Base-by-base conservation (phyloP, 2,113 vertebrate species). In the Galemys pyrenaicus region DNA sequence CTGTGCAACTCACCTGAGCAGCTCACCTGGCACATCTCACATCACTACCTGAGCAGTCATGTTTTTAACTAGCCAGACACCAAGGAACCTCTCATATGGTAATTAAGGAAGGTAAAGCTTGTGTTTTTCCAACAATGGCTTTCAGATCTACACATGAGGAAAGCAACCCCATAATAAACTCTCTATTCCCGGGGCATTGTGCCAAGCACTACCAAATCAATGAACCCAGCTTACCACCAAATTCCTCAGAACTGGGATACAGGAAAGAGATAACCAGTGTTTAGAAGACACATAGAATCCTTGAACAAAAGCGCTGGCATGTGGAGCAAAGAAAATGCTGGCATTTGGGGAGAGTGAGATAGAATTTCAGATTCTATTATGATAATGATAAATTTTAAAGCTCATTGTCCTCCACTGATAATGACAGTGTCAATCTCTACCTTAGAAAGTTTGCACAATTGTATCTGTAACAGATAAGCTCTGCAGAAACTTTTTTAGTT, bases 21-120 rank as follows among this genome's bases (percentile, higher is more conserved):
- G 9, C 35, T 68, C 28, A 24, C 12, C 3, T 1, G 54, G 8
- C 35, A 15, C 0, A 0, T 26, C 7, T 12, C 39, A n/a, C n/a
- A n/a, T 35, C 39, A 24, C 44, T 35, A 39, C 44, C 30, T 46
- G 28, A 56, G 26, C 35, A 32, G 6, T 19, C 17, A 46, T 64
- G 80, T 79, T 58, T 51, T 71, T 68, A 87, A 30, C 56, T 75
- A 19, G 91, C 67, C 68, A 75, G 30, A 54, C 37, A 65, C 58
- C 20, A 54, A 81, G 85, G 46, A 77, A 54, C 35, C 26, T 70
- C 62, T 95, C 6, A 1, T n/a, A 77, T 12, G 73, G 22, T 51
- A 58, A 80, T 88, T 75, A 75, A 81, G 82, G 68, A 60, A 60
- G 85, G 65, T 15, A 54, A 82, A 86, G 67, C 70, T 80, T 19